Conservation (phyloP, 2,113 vertebrate species). For the Uropsilus gracilis region DNA sequence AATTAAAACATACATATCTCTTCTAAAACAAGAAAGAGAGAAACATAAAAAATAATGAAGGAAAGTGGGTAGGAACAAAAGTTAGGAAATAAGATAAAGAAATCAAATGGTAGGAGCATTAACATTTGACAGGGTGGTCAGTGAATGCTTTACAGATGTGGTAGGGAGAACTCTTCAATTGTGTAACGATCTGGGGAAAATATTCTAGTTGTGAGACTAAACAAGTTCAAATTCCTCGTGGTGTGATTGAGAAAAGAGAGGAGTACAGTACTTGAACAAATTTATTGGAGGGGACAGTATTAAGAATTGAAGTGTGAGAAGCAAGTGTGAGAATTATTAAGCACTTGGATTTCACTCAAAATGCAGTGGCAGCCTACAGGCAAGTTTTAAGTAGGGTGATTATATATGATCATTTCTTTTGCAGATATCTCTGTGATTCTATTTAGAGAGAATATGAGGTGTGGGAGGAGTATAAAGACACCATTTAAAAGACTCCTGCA, state of each 20-base stretch:
- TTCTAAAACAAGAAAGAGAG: too few relatives aligned
- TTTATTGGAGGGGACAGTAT: neutral
- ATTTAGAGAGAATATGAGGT: neutral
- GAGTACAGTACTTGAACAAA: neutral
- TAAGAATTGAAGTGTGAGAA: neutral
- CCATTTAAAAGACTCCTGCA: neutral
- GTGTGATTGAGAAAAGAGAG: neutral
- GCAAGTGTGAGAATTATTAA: neutral
- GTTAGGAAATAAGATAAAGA: neutral
- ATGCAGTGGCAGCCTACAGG: neutral
- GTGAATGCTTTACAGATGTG: neutral
- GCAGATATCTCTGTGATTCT: neutral
- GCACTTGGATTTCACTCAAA: constrained; percentile 27
- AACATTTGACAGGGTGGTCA: neutral
- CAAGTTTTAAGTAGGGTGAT: neutral
- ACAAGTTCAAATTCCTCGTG: neutral
- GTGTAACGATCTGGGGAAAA: neutral
- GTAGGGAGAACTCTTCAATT: neutral
- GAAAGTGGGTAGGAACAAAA: neutral
- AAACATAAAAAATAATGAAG: too few relatives aligned
- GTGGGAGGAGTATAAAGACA: neutral
- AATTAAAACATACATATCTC: neutral
- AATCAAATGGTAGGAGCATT: neutral
- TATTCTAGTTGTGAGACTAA: neutral
- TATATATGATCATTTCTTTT: constrained; percentile 12